Evolutionary conservation across 2,888 invertebrate genomes (phyloP).

Genomic region (Drosophila histrio): DNA sequence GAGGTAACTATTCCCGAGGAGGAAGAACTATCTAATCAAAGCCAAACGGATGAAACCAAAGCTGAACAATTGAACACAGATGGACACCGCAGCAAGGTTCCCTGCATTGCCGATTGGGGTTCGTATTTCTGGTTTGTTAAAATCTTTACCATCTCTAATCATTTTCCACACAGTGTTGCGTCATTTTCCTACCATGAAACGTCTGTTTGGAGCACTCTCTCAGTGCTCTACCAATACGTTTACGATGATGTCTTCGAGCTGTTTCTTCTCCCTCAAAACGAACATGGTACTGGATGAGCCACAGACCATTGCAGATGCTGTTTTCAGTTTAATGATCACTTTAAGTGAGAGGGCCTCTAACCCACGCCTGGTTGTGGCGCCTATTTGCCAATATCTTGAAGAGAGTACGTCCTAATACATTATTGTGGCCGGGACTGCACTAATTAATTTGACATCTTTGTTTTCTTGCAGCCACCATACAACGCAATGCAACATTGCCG

Average conservation of each 20-base stretch:
- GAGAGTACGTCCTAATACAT: slow-evolving; percentile 68
- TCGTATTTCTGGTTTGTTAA: slow-evolving; percentile 38
- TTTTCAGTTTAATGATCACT: slow-evolving; percentile 92
- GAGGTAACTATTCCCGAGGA: slow-evolving; percentile 84
- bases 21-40: slow-evolving; percentile 84
- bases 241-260: slow-evolving; percentile 87
- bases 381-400: slow-evolving; percentile 89
- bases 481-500: slow-evolving; percentile 81
- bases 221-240: slow-evolving; percentile 90
- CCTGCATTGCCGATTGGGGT: slow-evolving; percentile 91
- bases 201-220: slow-evolving; percentile 91
- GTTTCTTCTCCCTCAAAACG: slow-evolving; percentile 82
- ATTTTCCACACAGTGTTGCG: slow-evolving; percentile 86
- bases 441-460: neutral
- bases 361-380: slow-evolving; percentile 90
- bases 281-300: slow-evolving; percentile 86
- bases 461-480: slow-evolving; percentile 75
- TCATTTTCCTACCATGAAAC: slow-evolving; percentile 92
- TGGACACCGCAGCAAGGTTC: slow-evolving; percentile 85
- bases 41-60: slow-evolving; percentile 94
- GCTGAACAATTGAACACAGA: slow-evolving; percentile 87
- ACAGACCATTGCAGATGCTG: slow-evolving; percentile 92
- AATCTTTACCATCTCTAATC: neutral
- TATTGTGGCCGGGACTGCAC: neutral
- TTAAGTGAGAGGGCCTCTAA: slow-evolving; percentile 91